These are phyloP conservation scores for Scaptomyza polygonia DNA, from an alignment of 2,888 invertebrate genomes.

Conservation along the genomic window DNA sequence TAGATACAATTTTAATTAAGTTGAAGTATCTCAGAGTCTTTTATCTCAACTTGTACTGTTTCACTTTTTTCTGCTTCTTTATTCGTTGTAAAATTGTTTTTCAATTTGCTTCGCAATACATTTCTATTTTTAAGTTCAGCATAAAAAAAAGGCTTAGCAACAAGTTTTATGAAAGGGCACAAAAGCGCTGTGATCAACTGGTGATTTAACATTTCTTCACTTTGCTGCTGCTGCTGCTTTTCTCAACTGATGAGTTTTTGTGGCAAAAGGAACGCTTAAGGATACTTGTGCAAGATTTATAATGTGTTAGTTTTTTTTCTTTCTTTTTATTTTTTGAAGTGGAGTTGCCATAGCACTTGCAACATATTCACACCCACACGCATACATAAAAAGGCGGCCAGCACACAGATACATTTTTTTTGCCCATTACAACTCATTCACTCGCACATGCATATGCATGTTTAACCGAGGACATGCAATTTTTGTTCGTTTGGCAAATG, in stretches of 20 bases:
- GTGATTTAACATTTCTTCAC: constrained; percentile 7
- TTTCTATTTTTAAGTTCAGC: too few species aligned
- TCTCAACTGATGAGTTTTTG: constrained; percentile 47
- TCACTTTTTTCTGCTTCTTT: background rate
- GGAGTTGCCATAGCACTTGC: constrained; percentile 53
- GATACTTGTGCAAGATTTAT: constrained; percentile 77
- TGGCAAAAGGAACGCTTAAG: constrained; percentile 64
- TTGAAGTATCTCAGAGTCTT: too few species aligned
- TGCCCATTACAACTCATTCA: constrained; percentile 14
- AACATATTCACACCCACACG: constrained; percentile 17
- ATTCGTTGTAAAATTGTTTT: background rate
- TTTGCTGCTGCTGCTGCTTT: constrained; percentile 23
- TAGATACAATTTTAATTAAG: too few species aligned
- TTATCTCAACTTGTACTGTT: too few species aligned
- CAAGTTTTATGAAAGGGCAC: constrained; percentile 20
- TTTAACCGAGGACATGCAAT: constrained; percentile 67
- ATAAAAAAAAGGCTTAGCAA: background rate
- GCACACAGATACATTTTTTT: constrained; percentile 16
- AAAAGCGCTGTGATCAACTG: background rate
- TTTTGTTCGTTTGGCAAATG: constrained; percentile 71
- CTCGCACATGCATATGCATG: constrained; percentile 63
- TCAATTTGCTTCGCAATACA: background rate
- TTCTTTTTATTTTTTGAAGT: constrained; percentile 44
- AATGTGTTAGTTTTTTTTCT: constrained; percentile 66
- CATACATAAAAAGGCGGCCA: background rate